phyloP scores from a whole-genome alignment of 2,888 invertebrate species.

The Meandrusa payeni region DNA sequence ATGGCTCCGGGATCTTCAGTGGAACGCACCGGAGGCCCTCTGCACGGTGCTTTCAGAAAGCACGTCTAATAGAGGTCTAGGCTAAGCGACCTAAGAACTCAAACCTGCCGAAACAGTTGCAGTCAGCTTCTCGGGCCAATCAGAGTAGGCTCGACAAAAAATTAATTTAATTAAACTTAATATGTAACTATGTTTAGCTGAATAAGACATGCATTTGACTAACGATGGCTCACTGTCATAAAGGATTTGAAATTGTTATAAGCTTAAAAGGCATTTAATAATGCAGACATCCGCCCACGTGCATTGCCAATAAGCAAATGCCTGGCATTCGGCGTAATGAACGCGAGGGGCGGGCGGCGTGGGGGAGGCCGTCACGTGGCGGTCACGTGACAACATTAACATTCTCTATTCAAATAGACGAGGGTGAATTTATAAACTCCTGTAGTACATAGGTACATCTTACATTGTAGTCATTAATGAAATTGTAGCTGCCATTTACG shows the following conservation, averaged over 20 bases:
- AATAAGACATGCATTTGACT: no score
- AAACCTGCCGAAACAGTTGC: no score
- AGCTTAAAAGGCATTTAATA: slow-evolving; percentile 81
- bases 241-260: slow-evolving; percentile 70
- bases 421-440: slow-evolving; percentile 45
- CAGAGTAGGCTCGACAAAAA: no score
- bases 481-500: slow-evolving; percentile 18
- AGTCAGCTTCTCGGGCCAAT: no score
- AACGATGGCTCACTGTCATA: no score
- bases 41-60: no score
- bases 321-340: slow-evolving; percentile 73
- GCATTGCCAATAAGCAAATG: slow-evolving; percentile 69
- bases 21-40: no score
- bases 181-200: no score
- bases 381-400: slow-evolving; percentile 71
- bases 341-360: slow-evolving; percentile 45
- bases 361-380: slow-evolving; percentile 53
- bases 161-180: no score
- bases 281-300: slow-evolving; percentile 75
- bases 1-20: no score
- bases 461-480: slow-evolving; percentile 12
- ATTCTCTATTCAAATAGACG: slow-evolving; percentile 48
- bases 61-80: no score
- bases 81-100: no score
- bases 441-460: slow-evolving; percentile 42